Conservation (phyloP, 2,888 invertebrate species). For the Trisateles emortualis region DNA sequence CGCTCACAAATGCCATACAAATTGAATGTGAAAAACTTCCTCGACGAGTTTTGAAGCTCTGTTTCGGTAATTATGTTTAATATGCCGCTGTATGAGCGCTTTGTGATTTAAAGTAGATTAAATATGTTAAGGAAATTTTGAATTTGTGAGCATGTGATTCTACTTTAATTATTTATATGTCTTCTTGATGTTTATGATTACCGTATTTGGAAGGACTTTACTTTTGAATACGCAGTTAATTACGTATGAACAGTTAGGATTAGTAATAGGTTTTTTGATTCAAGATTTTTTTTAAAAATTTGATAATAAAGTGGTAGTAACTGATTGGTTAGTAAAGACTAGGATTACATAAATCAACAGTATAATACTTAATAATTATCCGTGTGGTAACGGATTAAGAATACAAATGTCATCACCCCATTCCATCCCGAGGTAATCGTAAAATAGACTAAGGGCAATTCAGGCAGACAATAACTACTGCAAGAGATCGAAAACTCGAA, state of each 20-base stretch:
- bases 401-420: too few species aligned
- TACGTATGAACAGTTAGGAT: background rate
- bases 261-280: background rate
- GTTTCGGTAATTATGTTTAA: constrained; percentile 18
- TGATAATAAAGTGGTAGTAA: too few species aligned
- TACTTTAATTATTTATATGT: background rate
- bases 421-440: too few species aligned
- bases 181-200: constrained; percentile 9
- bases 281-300: too few species aligned
- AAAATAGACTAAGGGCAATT: too few species aligned
- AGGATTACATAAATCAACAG: too few species aligned
- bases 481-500: too few species aligned
- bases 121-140: constrained; percentile 6
- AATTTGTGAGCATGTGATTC: constrained; percentile 25
- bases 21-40: constrained; percentile 34
- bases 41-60: constrained; percentile 12
- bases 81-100: constrained; percentile 11
- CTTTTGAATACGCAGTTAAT: background rate
- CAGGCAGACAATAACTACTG: too few species aligned
- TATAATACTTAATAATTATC: too few species aligned
- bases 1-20: constrained; percentile 50
- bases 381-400: too few species aligned
- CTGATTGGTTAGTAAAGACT: too few species aligned
- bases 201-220: constrained; percentile 3
- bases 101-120: constrained; percentile 17